phyloP scores from a whole-genome alignment of 2,113 vertebrate species.

The Chloropsis cyanopogon region DNA sequence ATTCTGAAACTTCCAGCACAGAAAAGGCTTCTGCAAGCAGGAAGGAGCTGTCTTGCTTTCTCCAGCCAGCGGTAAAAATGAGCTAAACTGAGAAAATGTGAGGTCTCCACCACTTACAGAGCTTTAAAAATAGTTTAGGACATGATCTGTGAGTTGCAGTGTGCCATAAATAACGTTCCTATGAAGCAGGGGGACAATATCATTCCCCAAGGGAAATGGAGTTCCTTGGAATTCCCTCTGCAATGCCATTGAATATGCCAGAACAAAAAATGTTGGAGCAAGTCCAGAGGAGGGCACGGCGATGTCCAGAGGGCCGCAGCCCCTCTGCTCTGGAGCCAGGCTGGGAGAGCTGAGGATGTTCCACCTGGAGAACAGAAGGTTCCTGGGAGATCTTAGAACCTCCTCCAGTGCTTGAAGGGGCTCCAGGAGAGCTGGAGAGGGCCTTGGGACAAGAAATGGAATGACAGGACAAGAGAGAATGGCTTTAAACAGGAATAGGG shows the following conservation, averaged over 20 bases:
- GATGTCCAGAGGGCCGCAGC: not conserved
- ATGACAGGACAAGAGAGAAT: not conserved
- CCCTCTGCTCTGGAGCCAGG: not conserved
- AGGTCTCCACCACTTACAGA: not conserved
- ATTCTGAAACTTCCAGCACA: not conserved
- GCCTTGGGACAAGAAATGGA: fast-evolving
- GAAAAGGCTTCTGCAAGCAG: not conserved
- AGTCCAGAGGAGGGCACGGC: not conserved
- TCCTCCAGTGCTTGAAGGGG: not conserved
- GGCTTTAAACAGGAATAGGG: not conserved
- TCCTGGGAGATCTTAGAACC: fast-evolving
- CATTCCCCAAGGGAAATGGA: not conserved
- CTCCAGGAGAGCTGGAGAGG: not conserved
- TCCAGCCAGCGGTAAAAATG: not conserved
- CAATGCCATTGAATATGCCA: not conserved
- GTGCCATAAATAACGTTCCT: not conserved
- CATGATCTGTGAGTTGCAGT: not conserved
- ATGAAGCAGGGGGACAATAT: not conserved
- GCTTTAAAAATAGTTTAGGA: not conserved
- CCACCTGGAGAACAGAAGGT: not conserved
- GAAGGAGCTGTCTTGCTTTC: not conserved
- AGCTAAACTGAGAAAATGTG: not conserved
- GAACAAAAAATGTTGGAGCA: not conserved
- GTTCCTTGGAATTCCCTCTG: not conserved
- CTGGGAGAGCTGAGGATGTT: not conserved